Evolutionary conservation across 2,797 vertebrate species (phyloP), one percentile per base, ranked within the genome.

Genomic region (Neosilurus mollespiculum): DNA sequence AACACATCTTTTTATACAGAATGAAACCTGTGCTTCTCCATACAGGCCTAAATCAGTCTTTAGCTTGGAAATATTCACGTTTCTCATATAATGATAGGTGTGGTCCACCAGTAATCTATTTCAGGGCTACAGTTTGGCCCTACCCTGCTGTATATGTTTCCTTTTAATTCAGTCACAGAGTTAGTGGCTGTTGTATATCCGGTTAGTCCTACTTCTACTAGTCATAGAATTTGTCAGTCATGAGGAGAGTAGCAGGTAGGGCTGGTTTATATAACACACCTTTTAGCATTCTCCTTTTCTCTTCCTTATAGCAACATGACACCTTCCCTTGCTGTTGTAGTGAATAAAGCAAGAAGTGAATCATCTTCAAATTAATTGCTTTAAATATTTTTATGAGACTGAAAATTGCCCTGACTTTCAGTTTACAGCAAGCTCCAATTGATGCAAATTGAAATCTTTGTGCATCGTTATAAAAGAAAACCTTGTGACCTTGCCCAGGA

Each of bases 201-300:
- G 81, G 88, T 85, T 87, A 66, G 86, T 80, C 82, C 83, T 88
- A 82, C 81, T 75, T 80, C 62, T 61, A 77, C 75, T 69, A 83
- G 81, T 86, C 86, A 87, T 83, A 86, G 83, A 81, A 85, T 83
- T 83, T 80, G 81, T 84, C 81, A 86, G 75, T 78, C 82, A 83
- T 81, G 70, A 81, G 84, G 67, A 81, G 77, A 76, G 30, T 34
- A 87, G 85, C 88, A 87, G 88, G 86, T 87, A 85, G 65, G 76
- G 83, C 88, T 87, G 85, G 88, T 87, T 88, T 86, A 83, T 51
- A 72, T 54, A 81, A 87, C 85, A 87, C 84, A 83, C 88, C 84
- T 71, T 78, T 61, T 65, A 24, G 34, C 11, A 15, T 10, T 26
- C 54, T 71, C 22, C 20, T 77, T 82, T 86, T 83, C 79, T 59